Evolutionary conservation across 2,888 invertebrate genomes (phyloP), one percentile per base, ranked within the genome.

Genomic region (Hypercompe scribonia): DNA sequence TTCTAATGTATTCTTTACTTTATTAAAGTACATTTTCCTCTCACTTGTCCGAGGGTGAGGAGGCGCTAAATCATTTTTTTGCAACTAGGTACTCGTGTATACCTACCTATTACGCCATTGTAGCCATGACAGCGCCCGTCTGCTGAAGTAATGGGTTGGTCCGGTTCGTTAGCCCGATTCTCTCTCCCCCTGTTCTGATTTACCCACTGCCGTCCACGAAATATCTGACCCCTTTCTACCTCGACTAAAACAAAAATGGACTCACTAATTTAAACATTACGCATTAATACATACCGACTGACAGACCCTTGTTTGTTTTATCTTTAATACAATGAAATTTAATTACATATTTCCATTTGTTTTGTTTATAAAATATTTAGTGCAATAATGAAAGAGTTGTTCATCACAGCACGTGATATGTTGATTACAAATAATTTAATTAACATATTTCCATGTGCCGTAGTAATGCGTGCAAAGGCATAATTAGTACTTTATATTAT

Each of bases 141-240:
- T 84, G 83, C 76, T 76, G 74, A 84, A 86, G 89, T 88, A 87
- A 88, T 88, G 83, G 86, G 82, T 83, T 84, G 81, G 80, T 84
- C 81, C 86, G 87, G 87, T 88, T 89, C 89, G 89, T 89, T 89
- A 89, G 85, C 78, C 81, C 84, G 78, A 76, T 82, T 85, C 84
- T 78, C 84, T 78, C 78, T 79, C 78, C 74, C 81, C 79, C 74
- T 75, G 13, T 31, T 83, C 81, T 80, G 82, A 82, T 86, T 79
- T 81, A 78, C 77, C 65, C 76, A 67, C 72, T 65, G 65, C 78
- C 78, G 70, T 67, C 73, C 78, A 71, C 73, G 66, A 50, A 76
- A 79, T 76, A 74, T 77, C 75, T 79, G 74, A 78, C 78, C 80
- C 77, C 78, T 73, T 78, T 71, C 80, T 71, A 75, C 64, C 76